Evolutionary conservation across 2,888 invertebrate species (phyloP), one percentile per base, ranked within the genome.

Genomic region (Teinopalpus imperialis): DNA sequence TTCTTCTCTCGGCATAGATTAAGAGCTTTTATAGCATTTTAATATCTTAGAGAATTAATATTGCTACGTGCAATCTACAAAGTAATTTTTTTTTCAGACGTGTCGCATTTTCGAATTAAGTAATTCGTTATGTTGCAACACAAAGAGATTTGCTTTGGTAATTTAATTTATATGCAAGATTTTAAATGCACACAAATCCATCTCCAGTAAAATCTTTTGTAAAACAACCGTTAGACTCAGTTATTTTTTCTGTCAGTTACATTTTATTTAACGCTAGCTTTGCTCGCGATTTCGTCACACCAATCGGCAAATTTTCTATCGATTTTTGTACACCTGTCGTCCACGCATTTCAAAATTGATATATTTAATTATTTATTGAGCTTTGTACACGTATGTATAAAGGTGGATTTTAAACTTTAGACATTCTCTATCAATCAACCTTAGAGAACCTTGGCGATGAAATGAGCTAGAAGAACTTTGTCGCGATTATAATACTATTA

Each of bases 1-100:
- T 66, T 67, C 54, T 56, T 54, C 51, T 53, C 58, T 47, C 45
- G 40, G 43, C 49, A 51, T 36, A 20, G 48, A 29, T 21, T 34
- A 27, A 49, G 35, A 47, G 18, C 41, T 30, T 23, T 52, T 49
- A 42, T 39, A 41, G 32, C 43, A 40, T 45, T 45, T 45, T 40
- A 45, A 45, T 45, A 45, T 45, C 39, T 40, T 16, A 24, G 34
- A 27, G 34, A 32, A 45, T 45, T 40, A 34, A 45, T 45, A 45
- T 40, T 40, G 34, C 23, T 40, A 34, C 18, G 32, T 40, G 45
- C 45, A 45, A 45, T 45, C 40, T 39, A 40, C 26, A 34, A 39
- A 45, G 45, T 34, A 9, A 40, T 45, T 45, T 45, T 45, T 32
- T 34, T 42, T 41, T 39, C 31, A 13, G 43, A 26, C 37, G 13